Evolutionary conservation across 2,797 vertebrate species (phyloP).

Genomic region (Cephalopachus bancanus): DNA sequence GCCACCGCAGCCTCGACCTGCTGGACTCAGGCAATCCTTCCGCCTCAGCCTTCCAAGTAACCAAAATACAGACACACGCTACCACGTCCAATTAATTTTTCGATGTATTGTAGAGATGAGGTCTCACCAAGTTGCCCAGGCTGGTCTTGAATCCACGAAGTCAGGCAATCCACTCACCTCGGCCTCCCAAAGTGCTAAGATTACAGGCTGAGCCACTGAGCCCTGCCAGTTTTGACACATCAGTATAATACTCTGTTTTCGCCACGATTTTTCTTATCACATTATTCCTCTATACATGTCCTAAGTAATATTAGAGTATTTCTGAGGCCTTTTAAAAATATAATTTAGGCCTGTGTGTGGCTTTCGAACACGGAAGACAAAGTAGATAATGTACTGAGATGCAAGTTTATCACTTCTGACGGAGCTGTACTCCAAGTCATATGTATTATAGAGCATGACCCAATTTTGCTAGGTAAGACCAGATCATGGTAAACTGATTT

Average conservation of each 20-base stretch:
- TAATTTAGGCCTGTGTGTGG: constrained; percentile 30
- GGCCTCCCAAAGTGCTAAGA: too few species aligned
- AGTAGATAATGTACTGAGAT: neutral
- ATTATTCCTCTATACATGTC: neutral
- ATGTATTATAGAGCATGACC: neutral
- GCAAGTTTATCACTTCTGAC: constrained; percentile 32
- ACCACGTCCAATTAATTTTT: too few species aligned
- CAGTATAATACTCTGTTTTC: constrained; percentile 30
- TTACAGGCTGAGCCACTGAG: too few species aligned
- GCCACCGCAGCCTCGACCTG: too few species aligned
- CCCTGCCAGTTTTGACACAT: neutral
- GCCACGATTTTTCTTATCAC: neutral
- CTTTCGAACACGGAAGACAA: constrained; percentile 50
- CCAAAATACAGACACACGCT: too few species aligned
- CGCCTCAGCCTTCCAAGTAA: too few species aligned
- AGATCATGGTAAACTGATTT: constrained; percentile 22
- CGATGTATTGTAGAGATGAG: too few species aligned
- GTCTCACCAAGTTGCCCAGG: too few species aligned
- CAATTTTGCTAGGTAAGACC: constrained; percentile 45
- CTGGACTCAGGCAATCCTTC: too few species aligned
- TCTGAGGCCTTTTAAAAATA: neutral
- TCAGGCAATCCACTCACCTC: too few species aligned
- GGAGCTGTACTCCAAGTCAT: neutral
- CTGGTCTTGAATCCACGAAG: too few species aligned
- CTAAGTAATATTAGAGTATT: constrained; percentile 23